phyloP scores from a whole-genome alignment of 2,888 invertebrate genomes.

The Cosmorhoe ocellata region DNA sequence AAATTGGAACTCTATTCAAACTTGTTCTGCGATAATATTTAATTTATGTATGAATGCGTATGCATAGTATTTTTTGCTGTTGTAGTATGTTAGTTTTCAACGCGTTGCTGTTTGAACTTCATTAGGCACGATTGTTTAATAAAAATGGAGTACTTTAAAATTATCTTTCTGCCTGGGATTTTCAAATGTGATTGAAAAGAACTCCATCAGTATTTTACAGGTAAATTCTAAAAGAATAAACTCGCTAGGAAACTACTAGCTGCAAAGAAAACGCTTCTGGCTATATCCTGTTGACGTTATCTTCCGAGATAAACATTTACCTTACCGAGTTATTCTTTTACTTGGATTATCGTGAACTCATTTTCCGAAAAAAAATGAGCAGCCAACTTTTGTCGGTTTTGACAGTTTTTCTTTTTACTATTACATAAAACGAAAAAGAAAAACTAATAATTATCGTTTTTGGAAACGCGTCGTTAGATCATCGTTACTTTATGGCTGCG shows the following conservation, averaged over 20 bases:
- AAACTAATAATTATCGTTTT: no score
- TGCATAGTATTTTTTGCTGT: no score
- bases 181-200: constrained; percentile 14
- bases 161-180: constrained; percentile 1
- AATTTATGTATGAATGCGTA: background rate
- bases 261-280: constrained; percentile 21
- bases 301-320: constrained; percentile 30
- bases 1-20: constrained; percentile 28
- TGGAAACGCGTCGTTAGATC: no score
- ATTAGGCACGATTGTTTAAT: no score
- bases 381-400: no score
- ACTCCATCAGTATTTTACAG: constrained; percentile 11
- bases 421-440: no score
- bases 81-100: no score
- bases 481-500: no score
- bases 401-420: no score
- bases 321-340: constrained; percentile 15
- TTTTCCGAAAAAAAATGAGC: no score
- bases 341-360: constrained; percentile 11
- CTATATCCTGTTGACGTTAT: constrained; percentile 27
- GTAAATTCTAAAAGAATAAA: constrained; percentile 14
- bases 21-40: constrained; percentile 27
- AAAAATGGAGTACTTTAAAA: no score
- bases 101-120: no score
- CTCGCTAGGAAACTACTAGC: constrained; percentile 8